Evolutionary conservation across 2,888 invertebrate species (phyloP).

Genomic region (Hydrotaea cyrtoneurina): DNA sequence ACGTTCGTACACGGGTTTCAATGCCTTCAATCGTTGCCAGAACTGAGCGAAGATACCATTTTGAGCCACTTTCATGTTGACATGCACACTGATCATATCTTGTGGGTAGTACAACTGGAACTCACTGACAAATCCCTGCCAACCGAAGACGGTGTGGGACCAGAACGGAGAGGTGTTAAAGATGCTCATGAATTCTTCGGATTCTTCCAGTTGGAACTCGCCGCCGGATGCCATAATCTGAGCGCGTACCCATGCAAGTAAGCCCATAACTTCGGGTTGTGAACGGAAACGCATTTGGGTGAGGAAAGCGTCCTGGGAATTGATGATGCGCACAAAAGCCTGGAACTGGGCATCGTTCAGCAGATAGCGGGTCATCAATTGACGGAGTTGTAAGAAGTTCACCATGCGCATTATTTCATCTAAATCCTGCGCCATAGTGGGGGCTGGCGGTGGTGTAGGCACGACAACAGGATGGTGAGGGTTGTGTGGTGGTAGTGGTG

Average conservation of each 20-base stretch:
- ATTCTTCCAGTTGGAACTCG: conserved; percentile 71
- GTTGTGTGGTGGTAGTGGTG: neutral
- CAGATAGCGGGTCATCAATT: conserved; percentile 73
- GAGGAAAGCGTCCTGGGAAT: conserved; percentile 71
- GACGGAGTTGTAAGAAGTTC: conserved; percentile 69
- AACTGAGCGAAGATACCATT: conserved; percentile 75
- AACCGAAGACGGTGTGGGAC: conserved; percentile 74
- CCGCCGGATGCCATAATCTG: conserved; percentile 70
- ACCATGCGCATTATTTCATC: conserved; percentile 58
- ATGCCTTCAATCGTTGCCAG: conserved; percentile 70
- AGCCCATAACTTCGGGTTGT: conserved; percentile 75
- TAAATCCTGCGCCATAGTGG: conserved; percentile 65
- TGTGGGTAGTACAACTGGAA: conserved; percentile 73
- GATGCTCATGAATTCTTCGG: conserved; percentile 69
- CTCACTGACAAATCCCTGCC: conserved; percentile 77
- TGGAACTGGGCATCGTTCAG: conserved; percentile 77
- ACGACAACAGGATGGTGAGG: neutral
- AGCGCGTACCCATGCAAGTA: conserved; percentile 73
- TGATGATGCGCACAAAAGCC: conserved; percentile 74
- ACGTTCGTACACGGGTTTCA: conserved; percentile 75
- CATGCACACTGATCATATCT: conserved; percentile 71
- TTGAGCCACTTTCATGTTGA: conserved; percentile 72
- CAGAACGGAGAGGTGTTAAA: conserved; percentile 72
- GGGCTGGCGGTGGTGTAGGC: conserved; percentile 41
- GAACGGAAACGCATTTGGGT: conserved; percentile 71